These are phyloP conservation scores for Dicyrtoma fusca DNA, from an alignment of 2,888 invertebrate genomes.

Conservation along the genomic window DNA sequence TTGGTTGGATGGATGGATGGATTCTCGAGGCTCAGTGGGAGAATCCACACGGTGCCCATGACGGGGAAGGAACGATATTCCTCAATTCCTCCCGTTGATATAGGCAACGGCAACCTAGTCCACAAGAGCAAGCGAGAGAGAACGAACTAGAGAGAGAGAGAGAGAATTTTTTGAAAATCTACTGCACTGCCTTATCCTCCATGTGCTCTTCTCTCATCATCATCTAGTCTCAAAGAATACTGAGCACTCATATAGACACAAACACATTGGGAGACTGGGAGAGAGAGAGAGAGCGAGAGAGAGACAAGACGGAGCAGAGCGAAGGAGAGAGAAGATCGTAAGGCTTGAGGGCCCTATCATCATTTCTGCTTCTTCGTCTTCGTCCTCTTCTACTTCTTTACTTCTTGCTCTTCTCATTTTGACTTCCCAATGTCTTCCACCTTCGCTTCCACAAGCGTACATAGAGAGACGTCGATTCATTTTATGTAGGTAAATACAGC, in stretches of 20 bases:
- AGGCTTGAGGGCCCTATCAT: constrained; percentile 38
- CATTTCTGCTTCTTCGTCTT: constrained; percentile 20
- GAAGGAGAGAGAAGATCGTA: constrained; percentile 13
- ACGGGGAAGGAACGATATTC: constrained; percentile 40
- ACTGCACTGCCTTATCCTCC: constrained; percentile 25
- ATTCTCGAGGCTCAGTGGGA: constrained; percentile 30
- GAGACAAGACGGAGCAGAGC: neutral
- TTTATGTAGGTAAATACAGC: constrained; percentile 8
- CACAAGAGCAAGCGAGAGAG: neutral
- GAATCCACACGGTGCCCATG: constrained; percentile 37
- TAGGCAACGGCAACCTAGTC: constrained; percentile 34
- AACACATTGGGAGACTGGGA: neutral
- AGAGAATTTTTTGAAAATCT: constrained; percentile 33
- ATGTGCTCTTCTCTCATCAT: constrained; percentile 26
- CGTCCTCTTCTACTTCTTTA: constrained; percentile 14
- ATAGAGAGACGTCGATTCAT: neutral
- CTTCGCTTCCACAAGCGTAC: neutral
- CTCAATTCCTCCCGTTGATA: constrained; percentile 33
- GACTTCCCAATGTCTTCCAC: constrained; percentile 32
- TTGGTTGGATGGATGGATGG: constrained; percentile 12
- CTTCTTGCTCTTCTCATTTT: constrained; percentile 8
- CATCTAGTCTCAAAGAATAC: constrained; percentile 1
- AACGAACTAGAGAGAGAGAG: too few species aligned
- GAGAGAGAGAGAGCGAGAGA: constrained; percentile 6
- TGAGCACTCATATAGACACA: neutral